Conservation (phyloP, 1,140 invertebrate species). For the Temnothorax curvispinosus region DNA sequence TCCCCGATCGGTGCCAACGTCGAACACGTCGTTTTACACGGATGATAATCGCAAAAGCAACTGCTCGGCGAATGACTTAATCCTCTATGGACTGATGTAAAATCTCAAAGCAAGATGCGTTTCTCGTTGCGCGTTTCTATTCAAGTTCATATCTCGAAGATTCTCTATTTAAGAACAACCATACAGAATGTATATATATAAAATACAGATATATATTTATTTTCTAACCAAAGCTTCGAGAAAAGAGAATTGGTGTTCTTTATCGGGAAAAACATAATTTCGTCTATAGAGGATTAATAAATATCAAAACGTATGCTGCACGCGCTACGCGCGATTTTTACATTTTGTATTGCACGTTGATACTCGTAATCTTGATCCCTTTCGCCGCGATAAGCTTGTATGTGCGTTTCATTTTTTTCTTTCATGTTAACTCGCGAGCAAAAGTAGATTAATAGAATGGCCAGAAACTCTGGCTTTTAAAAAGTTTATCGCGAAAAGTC, state of each 20-base stretch:
- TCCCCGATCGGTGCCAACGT: slow-evolving; percentile 60
- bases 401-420: neutral
- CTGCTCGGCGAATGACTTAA: neutral
- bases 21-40: slow-evolving; percentile 51
- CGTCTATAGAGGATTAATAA: neutral
- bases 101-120: neutral
- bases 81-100: neutral
- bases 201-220: neutral
- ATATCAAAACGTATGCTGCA: neutral
- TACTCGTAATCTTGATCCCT: neutral
- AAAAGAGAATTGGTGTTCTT: neutral
- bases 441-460: slow-evolving; percentile 23
- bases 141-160: neutral
- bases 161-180: neutral
- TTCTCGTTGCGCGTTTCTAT: neutral
- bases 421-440: neutral
- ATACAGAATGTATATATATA: neutral
- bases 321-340: neutral
- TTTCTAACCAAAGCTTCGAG: neutral
- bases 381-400: neutral
- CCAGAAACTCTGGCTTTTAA: slow-evolving; percentile 10
- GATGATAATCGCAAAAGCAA: neutral
- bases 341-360: neutral
- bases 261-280: neutral
- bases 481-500: slow-evolving; percentile 24